Evolutionary conservation across 1,140 invertebrate species (phyloP), one percentile per base, ranked within the genome.

Genomic region (Tribolium madens): DNA sequence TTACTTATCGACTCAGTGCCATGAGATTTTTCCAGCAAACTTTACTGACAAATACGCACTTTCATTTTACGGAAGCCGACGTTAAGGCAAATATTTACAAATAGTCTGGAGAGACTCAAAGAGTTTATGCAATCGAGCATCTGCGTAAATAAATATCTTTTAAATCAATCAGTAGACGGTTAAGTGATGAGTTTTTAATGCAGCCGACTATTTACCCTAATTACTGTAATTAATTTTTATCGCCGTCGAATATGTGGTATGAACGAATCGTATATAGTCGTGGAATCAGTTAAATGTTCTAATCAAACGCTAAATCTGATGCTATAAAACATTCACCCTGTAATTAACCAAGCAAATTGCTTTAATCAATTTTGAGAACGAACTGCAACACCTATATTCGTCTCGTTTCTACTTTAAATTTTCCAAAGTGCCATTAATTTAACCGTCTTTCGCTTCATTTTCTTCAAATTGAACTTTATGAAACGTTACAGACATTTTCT

Each of bases 321-420:
- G 17, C 46, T 36, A 53, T 72, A 72, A 72, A 72, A 72, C 70
- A 72, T 72, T 50, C 70, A 48, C 17, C 18, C 70, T 72, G 70
- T 72, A 72, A 53, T 72, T 72, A 72, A 72, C 46, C 21, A 31
- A 46, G 70, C 70, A 72, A 72, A 72, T 72, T 26, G 70, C 70
- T 53, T 53, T 72, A 72, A 72, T 72, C 70, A 72, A 72, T 72
- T 33, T 47, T 46, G n/a, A 42, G 57, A 64, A 21, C 57, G 57
- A 64, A 64, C 57, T 64, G 57, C 57, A 64, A 64, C 26, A 64
- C 57, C 57, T 60, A 60, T 60, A 60, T 31, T 60, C 53, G 53
- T 60, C 53, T 64, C 57, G 57, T 64, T 64, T 64, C 57, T 64
- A 64, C 57, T 64, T 64, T 64, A 64, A 64, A 64, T 64, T 64